Evolutionary conservation across 1,140 invertebrate species (phyloP).

Genomic region (Panulirus ornatus): DNA sequence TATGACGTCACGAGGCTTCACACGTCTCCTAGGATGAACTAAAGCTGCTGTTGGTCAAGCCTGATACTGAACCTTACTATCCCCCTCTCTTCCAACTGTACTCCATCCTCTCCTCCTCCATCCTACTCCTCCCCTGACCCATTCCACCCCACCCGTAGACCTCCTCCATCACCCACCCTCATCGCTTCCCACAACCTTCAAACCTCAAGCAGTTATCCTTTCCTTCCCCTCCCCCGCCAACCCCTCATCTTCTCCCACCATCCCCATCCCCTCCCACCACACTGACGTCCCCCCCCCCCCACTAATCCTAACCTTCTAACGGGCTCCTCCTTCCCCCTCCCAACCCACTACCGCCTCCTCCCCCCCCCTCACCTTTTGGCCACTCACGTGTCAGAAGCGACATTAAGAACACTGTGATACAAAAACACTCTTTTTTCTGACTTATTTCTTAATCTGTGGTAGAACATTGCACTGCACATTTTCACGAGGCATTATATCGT

Average conservation of each 20-base stretch:
- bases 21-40: too few species aligned
- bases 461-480: too few species aligned
- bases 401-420: too few species aligned
- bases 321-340: not conserved
- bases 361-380: too few species aligned
- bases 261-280: not conserved
- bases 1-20: too few species aligned
- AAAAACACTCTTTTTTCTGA: too few species aligned
- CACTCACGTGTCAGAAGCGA: too few species aligned
- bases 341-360: not conserved
- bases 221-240: not conserved
- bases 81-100: not conserved
- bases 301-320: not conserved
- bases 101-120: not conserved
- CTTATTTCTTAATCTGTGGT: too few species aligned
- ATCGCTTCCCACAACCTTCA: not conserved
- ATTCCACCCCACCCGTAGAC: not conserved
- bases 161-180: not conserved
- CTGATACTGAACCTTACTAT: too few species aligned
- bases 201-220: not conserved
- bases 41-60: too few species aligned
- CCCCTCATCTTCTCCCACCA: too few species aligned
- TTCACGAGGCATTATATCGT: too few species aligned
- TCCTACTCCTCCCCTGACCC: not conserved
- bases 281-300: not conserved